Percentiles rank a stretch among this genome's conserved stretches.
phyloP scores from a whole-genome alignment of 1,140 invertebrate genomes.

The Apocrypta bakeri region DNA sequence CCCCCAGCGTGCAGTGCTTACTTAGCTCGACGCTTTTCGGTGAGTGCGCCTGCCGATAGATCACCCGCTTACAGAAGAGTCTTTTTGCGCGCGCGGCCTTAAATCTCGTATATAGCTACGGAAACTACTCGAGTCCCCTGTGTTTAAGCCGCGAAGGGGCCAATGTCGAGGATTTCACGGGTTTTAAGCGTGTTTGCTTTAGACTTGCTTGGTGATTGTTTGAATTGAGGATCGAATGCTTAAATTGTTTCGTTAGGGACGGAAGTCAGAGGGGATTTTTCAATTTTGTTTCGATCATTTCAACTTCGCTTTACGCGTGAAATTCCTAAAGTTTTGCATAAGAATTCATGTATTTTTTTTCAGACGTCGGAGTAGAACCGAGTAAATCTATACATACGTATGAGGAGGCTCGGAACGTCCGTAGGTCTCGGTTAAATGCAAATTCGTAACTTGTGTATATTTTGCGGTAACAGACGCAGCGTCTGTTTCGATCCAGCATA shows the following conservation, averaged over 20 bases:
- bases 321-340: too few relatives aligned
- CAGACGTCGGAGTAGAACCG: too few relatives aligned
- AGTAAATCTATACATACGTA: too few relatives aligned
- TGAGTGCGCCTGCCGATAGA: neutral
- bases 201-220: neutral
- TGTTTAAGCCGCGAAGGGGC: neutral
- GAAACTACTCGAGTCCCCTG: neutral
- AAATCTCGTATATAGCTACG: neutral
- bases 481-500: neutral
- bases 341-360: too few relatives aligned
- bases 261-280: neutral
- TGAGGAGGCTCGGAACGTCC: too few relatives aligned
- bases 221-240: neutral
- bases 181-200: constrained; percentile 1
- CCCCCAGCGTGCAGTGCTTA: neutral
- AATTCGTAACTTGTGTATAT: neutral
- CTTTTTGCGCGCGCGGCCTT: neutral
- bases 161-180: neutral
- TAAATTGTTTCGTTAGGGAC: neutral
- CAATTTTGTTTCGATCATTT: too few relatives aligned
- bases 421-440: neutral
- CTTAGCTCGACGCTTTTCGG: constrained; percentile 14
- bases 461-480: neutral
- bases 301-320: too few relatives aligned
- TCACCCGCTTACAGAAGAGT: neutral